These are phyloP conservation scores for Zaprionus vittiger DNA, from an alignment of 1,140 invertebrate species.

Conservation along the genomic window DNA sequence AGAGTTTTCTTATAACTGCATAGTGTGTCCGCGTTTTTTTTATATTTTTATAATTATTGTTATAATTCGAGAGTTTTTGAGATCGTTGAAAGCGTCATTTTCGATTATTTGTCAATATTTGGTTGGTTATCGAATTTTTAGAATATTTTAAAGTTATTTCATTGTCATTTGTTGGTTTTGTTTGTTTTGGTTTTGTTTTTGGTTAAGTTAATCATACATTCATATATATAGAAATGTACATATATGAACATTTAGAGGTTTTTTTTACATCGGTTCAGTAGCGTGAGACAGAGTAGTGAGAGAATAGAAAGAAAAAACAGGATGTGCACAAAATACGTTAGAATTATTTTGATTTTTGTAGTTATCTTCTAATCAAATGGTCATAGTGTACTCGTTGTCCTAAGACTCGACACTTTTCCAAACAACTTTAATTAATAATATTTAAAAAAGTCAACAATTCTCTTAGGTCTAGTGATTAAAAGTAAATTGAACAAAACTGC, in stretches of 20 bases:
- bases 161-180: conserved; percentile 50
- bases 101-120: conserved; percentile 52
- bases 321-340: conserved; percentile 84
- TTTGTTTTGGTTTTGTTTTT: conserved; percentile 49
- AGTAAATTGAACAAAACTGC: conserved; percentile 73
- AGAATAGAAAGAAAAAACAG: conserved; percentile 84
- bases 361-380: conserved; percentile 56
- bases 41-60: conserved; percentile 33
- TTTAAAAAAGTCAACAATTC: conserved; percentile 67
- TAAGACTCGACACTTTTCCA: conserved; percentile 67
- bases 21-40: conserved; percentile 27
- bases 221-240: conserved; percentile 48
- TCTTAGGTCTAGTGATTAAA: conserved; percentile 70
- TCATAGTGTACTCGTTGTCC: conserved; percentile 51
- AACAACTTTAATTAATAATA: conserved; percentile 66
- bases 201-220: conserved; percentile 51
- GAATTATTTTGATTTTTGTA: conserved; percentile 81
- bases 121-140: conserved; percentile 63
- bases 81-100: conserved; percentile 79
- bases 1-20: conserved; percentile 88
- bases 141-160: conserved; percentile 56
- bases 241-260: conserved; percentile 57
- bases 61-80: conserved; percentile 55
- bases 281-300: conserved; percentile 80
- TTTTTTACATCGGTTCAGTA: conserved; percentile 82